Percentiles rank a stretch among this genome's conserved stretches.
These are phyloP conservation scores for Meloidogyne exigua DNA, from an alignment of 1,140 invertebrate genomes.

Conservation along the genomic window DNA sequence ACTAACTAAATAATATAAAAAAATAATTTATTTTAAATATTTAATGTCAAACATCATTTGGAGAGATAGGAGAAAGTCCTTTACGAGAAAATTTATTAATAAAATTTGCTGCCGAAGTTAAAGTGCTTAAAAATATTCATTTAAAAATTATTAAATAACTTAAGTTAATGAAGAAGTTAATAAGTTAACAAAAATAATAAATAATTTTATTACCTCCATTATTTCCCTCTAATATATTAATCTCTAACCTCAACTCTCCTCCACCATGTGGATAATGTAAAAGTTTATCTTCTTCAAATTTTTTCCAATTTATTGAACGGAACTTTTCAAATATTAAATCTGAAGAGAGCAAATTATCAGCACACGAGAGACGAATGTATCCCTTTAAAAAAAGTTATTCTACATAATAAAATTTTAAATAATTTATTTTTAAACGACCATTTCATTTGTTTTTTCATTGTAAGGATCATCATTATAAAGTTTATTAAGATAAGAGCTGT, in stretches of 20 bases:
- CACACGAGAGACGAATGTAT: conserved; percentile 46
- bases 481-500: conserved; percentile 41
- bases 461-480: conserved; percentile 40
- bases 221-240: no score
- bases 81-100: conserved; percentile 41
- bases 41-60: not conserved
- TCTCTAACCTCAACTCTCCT: conserved; percentile 35
- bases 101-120: conserved; percentile 37
- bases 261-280: conserved; percentile 45
- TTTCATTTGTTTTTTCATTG: conserved; percentile 19
- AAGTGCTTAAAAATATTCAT: conserved; percentile 25
- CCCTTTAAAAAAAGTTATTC: conserved; percentile 26
- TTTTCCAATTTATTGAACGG: conserved; percentile 39
- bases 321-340: conserved; percentile 46
- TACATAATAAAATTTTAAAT: not conserved
- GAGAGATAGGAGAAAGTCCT: not conserved
- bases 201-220: no score
- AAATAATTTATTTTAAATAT: not conserved
- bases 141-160: conserved; percentile 10
- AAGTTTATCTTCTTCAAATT: conserved; percentile 35
- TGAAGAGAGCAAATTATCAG: conserved; percentile 38
- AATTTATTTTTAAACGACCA: conserved; percentile 1
- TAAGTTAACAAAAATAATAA: no score
- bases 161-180: no score
- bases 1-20: conserved; percentile 26